phyloP scores from a whole-genome alignment of 2,797 vertebrate species.

The Coendou prehensilis region DNA sequence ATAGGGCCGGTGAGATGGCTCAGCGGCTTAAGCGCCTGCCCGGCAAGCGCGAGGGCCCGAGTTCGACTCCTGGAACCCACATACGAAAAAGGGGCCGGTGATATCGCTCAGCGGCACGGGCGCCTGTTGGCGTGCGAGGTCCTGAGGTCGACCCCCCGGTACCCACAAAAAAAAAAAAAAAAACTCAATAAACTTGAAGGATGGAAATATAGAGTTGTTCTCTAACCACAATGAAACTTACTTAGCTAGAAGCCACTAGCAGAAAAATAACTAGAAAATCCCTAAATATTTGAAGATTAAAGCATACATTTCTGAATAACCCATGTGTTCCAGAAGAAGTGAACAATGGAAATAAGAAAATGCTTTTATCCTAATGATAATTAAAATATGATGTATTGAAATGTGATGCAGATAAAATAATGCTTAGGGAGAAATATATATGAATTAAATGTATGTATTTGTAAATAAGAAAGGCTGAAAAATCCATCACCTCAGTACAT shows the following conservation, averaged over 20 bases:
- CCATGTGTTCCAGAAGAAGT: not conserved
- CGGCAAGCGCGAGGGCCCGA: too few relatives aligned
- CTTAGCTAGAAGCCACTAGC: conserved; percentile 3
- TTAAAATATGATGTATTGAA: conserved; percentile 36
- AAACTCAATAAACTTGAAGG: not conserved
- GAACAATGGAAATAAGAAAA: not conserved
- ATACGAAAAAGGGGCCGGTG: too few relatives aligned
- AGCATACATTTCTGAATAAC: not conserved
- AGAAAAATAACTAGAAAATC: conserved; percentile 33
- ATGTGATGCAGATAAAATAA: not conserved
- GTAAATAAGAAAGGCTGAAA: conserved; percentile 20
- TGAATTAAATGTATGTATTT: not conserved
- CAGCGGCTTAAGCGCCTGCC: too few relatives aligned
- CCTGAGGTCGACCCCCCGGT: too few relatives aligned
- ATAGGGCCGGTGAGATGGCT: too few relatives aligned
- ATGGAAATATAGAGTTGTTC: not conserved
- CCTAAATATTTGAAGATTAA: conserved; percentile 40
- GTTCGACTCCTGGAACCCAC: too few relatives aligned
- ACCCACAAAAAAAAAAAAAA: too few relatives aligned
- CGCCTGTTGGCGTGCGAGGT: too few relatives aligned
- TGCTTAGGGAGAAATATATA: not conserved
- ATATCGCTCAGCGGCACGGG: too few relatives aligned
- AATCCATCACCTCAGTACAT: not conserved
- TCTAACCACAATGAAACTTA: conserved; percentile 30
- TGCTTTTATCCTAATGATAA: conserved; percentile 12